phyloP scores from a whole-genome alignment of 2,797 vertebrate species.

The Parotocinclus haroldoi region DNA sequence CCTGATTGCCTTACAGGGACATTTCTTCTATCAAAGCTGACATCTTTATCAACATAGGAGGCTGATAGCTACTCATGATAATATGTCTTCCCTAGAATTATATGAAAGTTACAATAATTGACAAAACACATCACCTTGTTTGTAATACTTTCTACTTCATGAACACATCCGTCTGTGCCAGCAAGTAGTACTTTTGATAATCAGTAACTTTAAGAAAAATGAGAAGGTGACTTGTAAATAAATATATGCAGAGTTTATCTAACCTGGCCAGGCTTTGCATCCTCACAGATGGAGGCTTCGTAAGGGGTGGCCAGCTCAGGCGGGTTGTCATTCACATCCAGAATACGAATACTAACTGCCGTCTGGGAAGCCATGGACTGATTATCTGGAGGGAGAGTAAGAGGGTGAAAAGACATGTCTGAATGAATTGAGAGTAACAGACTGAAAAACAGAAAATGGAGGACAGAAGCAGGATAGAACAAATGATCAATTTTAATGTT shows the following conservation, averaged over 20 bases:
- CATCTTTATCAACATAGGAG: constrained; percentile 23
- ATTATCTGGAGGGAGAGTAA: constrained; percentile 73
- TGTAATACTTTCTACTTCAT: constrained; percentile 1
- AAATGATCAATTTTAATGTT: no score
- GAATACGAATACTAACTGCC: constrained; percentile 87
- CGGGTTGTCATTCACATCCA: constrained; percentile 97
- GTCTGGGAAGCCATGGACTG: constrained; percentile 82
- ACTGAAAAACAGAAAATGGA: no score
- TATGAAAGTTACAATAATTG: no score
- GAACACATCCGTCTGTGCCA: not conserved
- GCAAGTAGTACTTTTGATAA: constrained; percentile 15
- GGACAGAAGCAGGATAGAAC: no score
- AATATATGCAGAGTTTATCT: constrained; percentile 30
- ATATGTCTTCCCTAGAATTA: no score
- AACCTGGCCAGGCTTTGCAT: constrained; percentile 96
- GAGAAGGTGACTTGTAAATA: constrained; percentile 1
- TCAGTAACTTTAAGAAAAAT: not conserved
- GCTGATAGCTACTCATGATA: constrained; percentile 12
- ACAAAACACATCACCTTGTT: no score
- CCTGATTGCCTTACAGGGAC: not conserved
- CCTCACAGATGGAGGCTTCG: constrained; percentile 91
- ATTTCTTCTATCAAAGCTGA: not conserved
- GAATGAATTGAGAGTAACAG: no score
- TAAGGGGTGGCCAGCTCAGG: constrained; percentile 92
- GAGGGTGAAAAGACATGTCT: not conserved